Conservation (phyloP, 2,888 invertebrate genomes). For the Beris chalybata region DNA sequence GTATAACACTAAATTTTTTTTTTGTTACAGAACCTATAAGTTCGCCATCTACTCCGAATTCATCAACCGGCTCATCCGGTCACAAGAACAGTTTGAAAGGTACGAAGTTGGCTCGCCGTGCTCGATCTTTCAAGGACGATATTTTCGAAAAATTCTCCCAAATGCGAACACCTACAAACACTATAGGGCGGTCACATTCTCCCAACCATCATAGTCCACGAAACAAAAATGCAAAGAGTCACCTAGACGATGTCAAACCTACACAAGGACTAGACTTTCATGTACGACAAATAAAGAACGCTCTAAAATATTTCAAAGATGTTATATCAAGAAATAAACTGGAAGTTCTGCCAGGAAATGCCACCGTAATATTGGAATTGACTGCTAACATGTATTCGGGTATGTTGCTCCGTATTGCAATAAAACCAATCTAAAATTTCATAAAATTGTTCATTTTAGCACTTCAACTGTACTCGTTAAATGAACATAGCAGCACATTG, state of each 20-base stretch:
- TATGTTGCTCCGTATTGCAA: conserved; percentile 43
- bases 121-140: conserved; percentile 91
- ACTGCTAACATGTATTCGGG: conserved; percentile 84
- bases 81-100: conserved; percentile 78
- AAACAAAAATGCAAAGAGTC: conserved; percentile 58
- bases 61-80: conserved; percentile 56
- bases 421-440: too few relatives aligned
- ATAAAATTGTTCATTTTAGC: conserved; percentile 42
- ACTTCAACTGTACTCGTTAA: conserved; percentile 53
- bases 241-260: conserved; percentile 63
- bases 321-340: conserved; percentile 89
- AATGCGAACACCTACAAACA: conserved; percentile 77
- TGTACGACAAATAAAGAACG: conserved; percentile 74
- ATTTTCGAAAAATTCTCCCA: conserved; percentile 86
- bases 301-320: conserved; percentile 87
- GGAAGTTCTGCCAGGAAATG: conserved; percentile 92
- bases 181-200: conserved; percentile 63
- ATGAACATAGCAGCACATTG: conserved; percentile 54
- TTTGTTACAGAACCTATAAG: conserved; percentile 42
- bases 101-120: conserved; percentile 82
- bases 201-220: conserved; percentile 63
- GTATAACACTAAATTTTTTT: neutral
- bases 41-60: conserved; percentile 54
- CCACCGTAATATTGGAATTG: conserved; percentile 89
- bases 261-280: conserved; percentile 74